phyloP scores from a whole-genome alignment of 1,140 invertebrate genomes.

The Pectinophora gossypiella region DNA sequence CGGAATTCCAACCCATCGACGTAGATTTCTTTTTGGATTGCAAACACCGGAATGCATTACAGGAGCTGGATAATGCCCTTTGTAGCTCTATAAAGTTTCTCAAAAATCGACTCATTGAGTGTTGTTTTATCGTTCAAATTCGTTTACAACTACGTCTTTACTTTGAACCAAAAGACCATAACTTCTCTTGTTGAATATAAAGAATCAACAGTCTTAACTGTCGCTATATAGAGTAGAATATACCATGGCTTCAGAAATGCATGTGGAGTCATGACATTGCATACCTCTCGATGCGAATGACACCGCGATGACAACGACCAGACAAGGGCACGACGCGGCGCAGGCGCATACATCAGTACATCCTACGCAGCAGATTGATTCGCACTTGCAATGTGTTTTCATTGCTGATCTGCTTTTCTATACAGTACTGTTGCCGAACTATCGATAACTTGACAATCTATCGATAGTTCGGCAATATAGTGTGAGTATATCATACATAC shows the following conservation, averaged over 20 bases:
- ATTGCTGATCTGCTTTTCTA: too few relatives aligned
- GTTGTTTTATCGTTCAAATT: constrained; percentile 42
- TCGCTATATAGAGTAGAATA: not conserved
- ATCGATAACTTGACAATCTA: too few relatives aligned
- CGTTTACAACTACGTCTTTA: constrained; percentile 12
- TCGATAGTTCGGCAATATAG: too few relatives aligned
- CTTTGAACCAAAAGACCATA: constrained; percentile 10
- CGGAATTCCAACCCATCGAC: constrained; percentile 13
- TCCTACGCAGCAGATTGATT: not conserved
- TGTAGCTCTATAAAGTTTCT: constrained; percentile 34
- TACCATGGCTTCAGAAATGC: not conserved
- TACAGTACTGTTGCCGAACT: too few relatives aligned
- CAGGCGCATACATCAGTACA: too few relatives aligned
- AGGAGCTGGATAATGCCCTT: constrained; percentile 56
- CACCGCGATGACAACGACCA: constrained; percentile 66
- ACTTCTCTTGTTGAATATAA: too few relatives aligned
- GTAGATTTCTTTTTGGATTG: constrained; percentile 25
- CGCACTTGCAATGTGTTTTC: not conserved
- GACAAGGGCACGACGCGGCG: constrained; percentile 61
- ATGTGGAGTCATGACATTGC: constrained; percentile 62
- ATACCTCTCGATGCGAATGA: constrained; percentile 67
- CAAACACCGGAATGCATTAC: constrained; percentile 25
- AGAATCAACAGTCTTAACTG: too few relatives aligned
- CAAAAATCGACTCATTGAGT: constrained; percentile 42
- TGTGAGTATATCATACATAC: too few relatives aligned